phyloP scores from a whole-genome alignment of 2,797 vertebrate genomes.

The Huso huso region DNA sequence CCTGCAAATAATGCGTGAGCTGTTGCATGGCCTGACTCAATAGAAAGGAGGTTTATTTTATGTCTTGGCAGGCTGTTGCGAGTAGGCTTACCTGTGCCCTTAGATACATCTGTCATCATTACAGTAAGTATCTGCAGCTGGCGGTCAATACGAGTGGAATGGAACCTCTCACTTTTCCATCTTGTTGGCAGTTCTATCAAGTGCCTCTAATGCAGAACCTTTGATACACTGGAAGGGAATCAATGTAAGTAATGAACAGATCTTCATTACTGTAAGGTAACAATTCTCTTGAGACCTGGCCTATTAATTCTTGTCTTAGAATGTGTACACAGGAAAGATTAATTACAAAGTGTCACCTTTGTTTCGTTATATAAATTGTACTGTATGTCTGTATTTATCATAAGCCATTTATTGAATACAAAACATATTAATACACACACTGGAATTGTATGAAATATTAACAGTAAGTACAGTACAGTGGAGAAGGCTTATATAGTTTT shows the following conservation, averaged over 20 bases:
- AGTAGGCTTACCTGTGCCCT: background rate
- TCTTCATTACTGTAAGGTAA: background rate
- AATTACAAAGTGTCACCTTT: too few relatives aligned
- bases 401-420: too few relatives aligned
- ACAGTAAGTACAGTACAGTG: too few relatives aligned
- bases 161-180: background rate
- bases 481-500: too few relatives aligned
- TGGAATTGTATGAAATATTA: too few relatives aligned
- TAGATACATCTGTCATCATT: slow-evolving; percentile 12
- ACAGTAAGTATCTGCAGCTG: background rate
- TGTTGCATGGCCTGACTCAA: background rate
- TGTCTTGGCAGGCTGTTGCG: background rate
- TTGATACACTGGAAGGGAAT: background rate
- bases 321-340: too few relatives aligned
- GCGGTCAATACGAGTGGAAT: slow-evolving; percentile 7
- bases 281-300: slow-evolving; percentile 7
- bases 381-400: too few relatives aligned
- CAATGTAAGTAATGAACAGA: background rate
- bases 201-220: background rate
- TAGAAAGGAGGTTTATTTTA: slow-evolving; percentile 2
- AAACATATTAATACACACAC: too few relatives aligned
- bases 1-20: slow-evolving; percentile 2
- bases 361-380: too few relatives aligned
- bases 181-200: slow-evolving; percentile 9
- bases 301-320: background rate